These are phyloP conservation scores for Mylabris phalerata DNA, from an alignment of 1,140 invertebrate genomes.

Conservation along the genomic window DNA sequence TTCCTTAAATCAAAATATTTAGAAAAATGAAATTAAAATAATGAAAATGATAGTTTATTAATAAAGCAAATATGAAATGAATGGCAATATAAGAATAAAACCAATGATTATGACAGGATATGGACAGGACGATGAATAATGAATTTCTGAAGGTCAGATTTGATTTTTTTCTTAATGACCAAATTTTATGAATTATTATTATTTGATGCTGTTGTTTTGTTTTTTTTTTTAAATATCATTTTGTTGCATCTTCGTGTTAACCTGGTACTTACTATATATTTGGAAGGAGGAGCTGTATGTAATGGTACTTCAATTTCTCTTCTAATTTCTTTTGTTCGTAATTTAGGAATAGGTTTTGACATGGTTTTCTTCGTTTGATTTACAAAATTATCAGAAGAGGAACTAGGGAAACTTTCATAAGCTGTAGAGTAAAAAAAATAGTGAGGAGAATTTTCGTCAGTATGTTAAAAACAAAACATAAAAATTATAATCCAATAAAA, in stretches of 20 bases:
- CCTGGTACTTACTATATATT: slow-evolving; percentile 34
- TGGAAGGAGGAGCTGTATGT: slow-evolving; percentile 21
- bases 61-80: slow-evolving; percentile 9
- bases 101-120: slow-evolving; percentile 9
- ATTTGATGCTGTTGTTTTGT: neutral
- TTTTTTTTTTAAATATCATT: too few species aligned
- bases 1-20: slow-evolving; percentile 6
- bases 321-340: slow-evolving; percentile 28
- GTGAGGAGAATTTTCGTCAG: slow-evolving; percentile 9
- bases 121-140: slow-evolving; percentile 6
- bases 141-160: slow-evolving; percentile 28
- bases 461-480: slow-evolving; percentile 7
- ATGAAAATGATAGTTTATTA: slow-evolving; percentile 7
- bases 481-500: neutral
- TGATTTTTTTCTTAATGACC: slow-evolving; percentile 10
- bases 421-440: slow-evolving; percentile 26
- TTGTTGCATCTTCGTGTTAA: neutral
- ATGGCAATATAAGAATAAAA: slow-evolving; percentile 3
- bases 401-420: slow-evolving; percentile 24
- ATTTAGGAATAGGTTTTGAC: slow-evolving; percentile 35
- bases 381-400: slow-evolving; percentile 28
- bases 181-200: neutral
- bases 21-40: neutral
- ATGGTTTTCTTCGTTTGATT: slow-evolving; percentile 34
- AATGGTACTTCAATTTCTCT: slow-evolving; percentile 15